Evolutionary conservation across 2,113 vertebrate genomes (phyloP).

Genomic region (Myocastor coypus): DNA sequence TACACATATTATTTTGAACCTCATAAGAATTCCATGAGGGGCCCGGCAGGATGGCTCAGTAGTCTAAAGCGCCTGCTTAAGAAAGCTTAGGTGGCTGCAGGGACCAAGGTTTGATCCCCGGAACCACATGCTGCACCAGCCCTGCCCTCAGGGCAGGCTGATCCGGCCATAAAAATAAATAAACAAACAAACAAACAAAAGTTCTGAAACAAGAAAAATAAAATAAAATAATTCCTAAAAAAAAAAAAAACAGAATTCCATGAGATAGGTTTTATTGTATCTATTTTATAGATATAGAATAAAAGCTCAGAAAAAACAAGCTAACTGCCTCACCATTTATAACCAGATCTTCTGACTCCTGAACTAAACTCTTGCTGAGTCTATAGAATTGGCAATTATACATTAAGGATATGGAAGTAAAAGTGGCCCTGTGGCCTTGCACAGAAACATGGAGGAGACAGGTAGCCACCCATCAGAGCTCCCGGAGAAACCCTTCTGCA

Average conservation of each 20-base stretch:
- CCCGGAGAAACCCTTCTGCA: background rate
- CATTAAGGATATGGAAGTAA: fast-evolving
- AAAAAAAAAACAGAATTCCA: no score
- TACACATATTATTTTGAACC: background rate
- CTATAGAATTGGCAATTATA: background rate
- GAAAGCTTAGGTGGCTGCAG: no score
- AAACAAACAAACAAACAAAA: no score
- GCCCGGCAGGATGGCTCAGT: no score
- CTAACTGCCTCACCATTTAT: background rate
- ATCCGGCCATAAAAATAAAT: no score
- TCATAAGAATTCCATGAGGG: background rate
- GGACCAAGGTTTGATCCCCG: no score
- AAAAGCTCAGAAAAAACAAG: background rate
- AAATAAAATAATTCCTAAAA: no score
- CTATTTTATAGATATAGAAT: background rate
- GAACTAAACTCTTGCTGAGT: background rate
- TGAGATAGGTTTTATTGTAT: background rate
- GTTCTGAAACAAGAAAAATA: no score
- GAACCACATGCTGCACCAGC: no score
- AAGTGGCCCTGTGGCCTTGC: background rate
- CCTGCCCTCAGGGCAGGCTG: no score
- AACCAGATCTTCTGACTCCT: background rate
- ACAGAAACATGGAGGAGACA: fast-evolving
- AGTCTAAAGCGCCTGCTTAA: no score
- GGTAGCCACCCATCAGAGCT: background rate